A percentile compares a stretch with the other conserved stretches of the same genome.
Evolutionary conservation across 2,888 invertebrate species (phyloP).

Genomic region (Galerucella nymphaeae): DNA sequence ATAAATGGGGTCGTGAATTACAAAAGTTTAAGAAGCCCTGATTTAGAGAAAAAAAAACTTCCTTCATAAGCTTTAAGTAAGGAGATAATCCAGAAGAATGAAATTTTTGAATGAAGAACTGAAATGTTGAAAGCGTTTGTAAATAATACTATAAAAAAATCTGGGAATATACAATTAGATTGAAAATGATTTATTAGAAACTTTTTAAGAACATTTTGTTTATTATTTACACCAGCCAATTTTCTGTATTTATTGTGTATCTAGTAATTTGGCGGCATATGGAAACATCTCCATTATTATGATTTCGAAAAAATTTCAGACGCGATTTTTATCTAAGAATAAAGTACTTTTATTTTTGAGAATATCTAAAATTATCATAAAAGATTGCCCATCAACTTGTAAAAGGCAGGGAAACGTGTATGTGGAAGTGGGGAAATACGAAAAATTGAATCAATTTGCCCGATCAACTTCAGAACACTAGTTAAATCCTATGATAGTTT

Average conservation of each 20-base stretch:
- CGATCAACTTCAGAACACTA: no score
- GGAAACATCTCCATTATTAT: background rate
- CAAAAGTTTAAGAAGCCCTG: no score
- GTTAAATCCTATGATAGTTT: no score
- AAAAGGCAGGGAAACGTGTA: no score
- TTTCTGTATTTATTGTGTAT: background rate
- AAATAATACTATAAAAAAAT: slow-evolving; percentile 4
- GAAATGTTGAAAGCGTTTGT: slow-evolving; percentile 11
- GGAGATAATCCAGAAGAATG: slow-evolving; percentile 10
- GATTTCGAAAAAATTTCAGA: no score
- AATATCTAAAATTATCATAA: no score
- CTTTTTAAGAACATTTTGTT: background rate
- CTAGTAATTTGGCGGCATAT: background rate
- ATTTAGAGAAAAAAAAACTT: slow-evolving; percentile 6
- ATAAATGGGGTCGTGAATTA: no score
- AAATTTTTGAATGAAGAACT: slow-evolving; percentile 6
- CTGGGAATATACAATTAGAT: background rate
- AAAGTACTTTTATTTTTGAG: no score
- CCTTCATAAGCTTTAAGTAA: slow-evolving; percentile 11
- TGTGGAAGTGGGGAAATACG: no score
- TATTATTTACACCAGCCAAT: background rate
- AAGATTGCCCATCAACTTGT: no score
- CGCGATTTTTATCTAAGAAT: background rate
- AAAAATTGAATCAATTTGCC: no score
- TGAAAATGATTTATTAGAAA: background rate